Percentiles rank a stretch among this genome's conserved stretches.
Evolutionary conservation across 2,113 vertebrate species (phyloP).

Genomic region (Gambusia holbrooki): DNA sequence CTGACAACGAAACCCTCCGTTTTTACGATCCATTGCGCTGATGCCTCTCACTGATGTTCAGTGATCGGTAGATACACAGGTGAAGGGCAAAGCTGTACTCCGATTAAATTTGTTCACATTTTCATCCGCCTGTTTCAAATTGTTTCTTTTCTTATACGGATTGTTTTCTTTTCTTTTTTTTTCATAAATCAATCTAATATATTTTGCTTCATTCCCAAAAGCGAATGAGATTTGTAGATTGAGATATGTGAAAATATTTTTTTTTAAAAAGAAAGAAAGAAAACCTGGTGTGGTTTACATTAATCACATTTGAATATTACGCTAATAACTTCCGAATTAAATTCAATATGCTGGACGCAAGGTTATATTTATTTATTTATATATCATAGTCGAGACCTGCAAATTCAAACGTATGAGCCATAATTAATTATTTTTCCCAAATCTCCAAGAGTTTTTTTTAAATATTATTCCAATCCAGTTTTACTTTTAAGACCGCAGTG

Average conservation of each 20-base stretch:
- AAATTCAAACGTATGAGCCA: too few relatives aligned
- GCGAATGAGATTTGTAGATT: neutral
- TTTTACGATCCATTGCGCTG: slow-evolving; percentile 19
- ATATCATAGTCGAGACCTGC: too few relatives aligned
- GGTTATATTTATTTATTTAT: too few relatives aligned
- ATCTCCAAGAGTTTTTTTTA: too few relatives aligned
- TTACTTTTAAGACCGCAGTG: too few relatives aligned
- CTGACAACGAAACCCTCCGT: slow-evolving; percentile 1
- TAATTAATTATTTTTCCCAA: too few relatives aligned
- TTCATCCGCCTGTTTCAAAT: too few relatives aligned
- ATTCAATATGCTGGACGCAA: too few relatives aligned
- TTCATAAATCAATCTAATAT: neutral
- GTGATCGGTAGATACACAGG: slow-evolving; percentile 27
- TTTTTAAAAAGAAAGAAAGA: neutral
- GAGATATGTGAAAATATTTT: neutral
- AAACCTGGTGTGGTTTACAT: too few relatives aligned
- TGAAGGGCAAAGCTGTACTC: neutral
- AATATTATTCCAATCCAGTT: too few relatives aligned
- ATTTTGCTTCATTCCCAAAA: neutral
- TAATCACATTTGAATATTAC: too few relatives aligned
- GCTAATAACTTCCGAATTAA: too few relatives aligned
- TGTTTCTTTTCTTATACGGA: neutral
- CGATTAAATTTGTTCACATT: neutral
- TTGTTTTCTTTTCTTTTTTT: neutral
- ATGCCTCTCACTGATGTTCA: slow-evolving; percentile 20